A percentile compares a stretch with the other conserved stretches of the same genome.
Conservation (phyloP, 2,888 invertebrate genomes). For the Seira ritae region DNA sequence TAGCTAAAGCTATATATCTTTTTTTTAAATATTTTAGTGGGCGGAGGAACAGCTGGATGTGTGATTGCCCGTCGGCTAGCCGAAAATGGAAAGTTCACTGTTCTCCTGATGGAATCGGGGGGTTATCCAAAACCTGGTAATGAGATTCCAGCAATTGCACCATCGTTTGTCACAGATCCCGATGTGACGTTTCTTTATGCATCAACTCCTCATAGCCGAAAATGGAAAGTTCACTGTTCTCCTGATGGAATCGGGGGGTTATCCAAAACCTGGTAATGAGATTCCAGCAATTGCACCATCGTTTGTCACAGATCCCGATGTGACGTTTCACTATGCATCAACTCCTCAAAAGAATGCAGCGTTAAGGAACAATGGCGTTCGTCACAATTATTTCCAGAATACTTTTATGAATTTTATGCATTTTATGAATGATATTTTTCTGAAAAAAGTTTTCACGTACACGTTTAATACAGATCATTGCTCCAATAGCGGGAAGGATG, state of each 20-base stretch:
- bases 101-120: slow-evolving; percentile 25
- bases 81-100: neutral
- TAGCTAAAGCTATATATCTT: too few species aligned
- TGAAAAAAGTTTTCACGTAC: too few species aligned
- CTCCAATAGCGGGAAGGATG: slow-evolving; percentile 20
- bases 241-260: slow-evolving; percentile 33
- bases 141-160: neutral
- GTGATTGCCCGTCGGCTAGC: neutral
- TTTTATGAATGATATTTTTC: too few species aligned
- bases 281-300: neutral
- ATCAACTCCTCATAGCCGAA: slow-evolving; percentile 6
- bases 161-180: neutral
- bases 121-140: neutral
- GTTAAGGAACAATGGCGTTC: neutral
- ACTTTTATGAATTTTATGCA: too few species aligned
- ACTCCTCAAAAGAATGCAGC: neutral
- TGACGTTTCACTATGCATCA: neutral
- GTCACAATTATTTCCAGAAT: neutral
- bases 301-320: neutral
- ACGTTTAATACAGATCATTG: slow-evolving; percentile 1
- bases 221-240: neutral
- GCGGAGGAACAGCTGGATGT: neutral
- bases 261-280: neutral
- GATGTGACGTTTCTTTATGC: neutral
- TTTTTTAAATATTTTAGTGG: neutral